Base-by-base conservation (phyloP, 1,140 invertebrate genomes). In the Eumeta japonica region DNA sequence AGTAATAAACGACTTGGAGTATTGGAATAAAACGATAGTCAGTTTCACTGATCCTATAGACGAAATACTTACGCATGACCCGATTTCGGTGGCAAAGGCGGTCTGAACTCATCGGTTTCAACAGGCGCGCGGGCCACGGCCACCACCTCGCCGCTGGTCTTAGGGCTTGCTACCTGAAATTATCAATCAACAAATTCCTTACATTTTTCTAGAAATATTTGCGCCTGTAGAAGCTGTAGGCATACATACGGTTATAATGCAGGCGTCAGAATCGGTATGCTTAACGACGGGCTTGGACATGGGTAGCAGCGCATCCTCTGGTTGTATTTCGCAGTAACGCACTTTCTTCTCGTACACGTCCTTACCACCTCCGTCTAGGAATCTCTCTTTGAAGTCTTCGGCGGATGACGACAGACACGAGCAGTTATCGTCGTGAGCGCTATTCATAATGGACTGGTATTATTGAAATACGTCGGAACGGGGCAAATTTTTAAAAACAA, bases 111-210 rank as follows among this genome's bases (percentile, higher is more conserved):
- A 4, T 28, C 42, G 4, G 57, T 43, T 30, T 52, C 58, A 1
- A 62, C 58, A 3, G 40, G 17, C 4, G 64, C 53, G 19, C 51
- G 55, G 17, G 62, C 50, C 7, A 62, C 63, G 28, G 39, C 39
- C 11, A 70, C 56, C 0, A 61, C 49, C 43, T 70, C 65, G 1
- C 67, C 67, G 28, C 67, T 73, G 10, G 43, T 52, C 43, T 59
- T 70, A n/a, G 67, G 67, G 42, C 67, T 72, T n/a, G 56, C 37
- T 11, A 72, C 58, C 67, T 72, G 19, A 5, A 42, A n/a, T n/a
- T n/a, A n/a, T n/a, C n/a, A n/a, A n/a, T n/a, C n/a, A n/a, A n/a
- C n/a, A n/a, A n/a, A n/a, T n/a, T n/a, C n/a, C n/a, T n/a, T n/a
- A n/a, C n/a, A n/a, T n/a, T n/a, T n/a, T n/a, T n/a, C n/a, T 12